These are phyloP conservation scores for Ariolimax columbianus DNA, from an alignment of 2,888 invertebrate genomes.

Conservation along the genomic window DNA sequence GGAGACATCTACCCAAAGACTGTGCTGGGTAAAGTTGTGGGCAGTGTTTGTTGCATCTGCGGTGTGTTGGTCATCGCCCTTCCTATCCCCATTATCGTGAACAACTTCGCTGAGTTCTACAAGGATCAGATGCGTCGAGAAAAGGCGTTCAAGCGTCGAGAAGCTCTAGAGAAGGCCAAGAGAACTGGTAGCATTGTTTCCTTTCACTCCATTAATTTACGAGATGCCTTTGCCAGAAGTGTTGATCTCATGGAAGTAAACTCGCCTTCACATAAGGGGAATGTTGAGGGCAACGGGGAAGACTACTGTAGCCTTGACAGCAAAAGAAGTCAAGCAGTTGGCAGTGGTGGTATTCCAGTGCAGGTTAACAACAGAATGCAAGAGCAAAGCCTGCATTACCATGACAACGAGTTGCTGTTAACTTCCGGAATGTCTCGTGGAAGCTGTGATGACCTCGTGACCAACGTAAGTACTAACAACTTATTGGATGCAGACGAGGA, in stretches of 20 bases:
- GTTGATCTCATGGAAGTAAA: slow-evolving; percentile 88
- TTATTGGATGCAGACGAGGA: slow-evolving; percentile 75
- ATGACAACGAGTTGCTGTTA: slow-evolving; percentile 54
- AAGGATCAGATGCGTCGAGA: slow-evolving; percentile 99
- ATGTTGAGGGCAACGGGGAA: slow-evolving; percentile 8
- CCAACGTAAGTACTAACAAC: slow-evolving; percentile 73
- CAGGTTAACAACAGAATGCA: slow-evolving; percentile 31
- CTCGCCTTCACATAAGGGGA: slow-evolving; percentile 61
- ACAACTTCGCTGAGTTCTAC: slow-evolving; percentile 99
- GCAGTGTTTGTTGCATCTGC: slow-evolving; percentile 99
- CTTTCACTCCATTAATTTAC: slow-evolving; percentile 97
- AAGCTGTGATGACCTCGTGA: slow-evolving; percentile 63
- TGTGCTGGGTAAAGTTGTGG: slow-evolving; percentile 98
- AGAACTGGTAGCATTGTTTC: slow-evolving; percentile 98
- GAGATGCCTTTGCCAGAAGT: slow-evolving; percentile 98
- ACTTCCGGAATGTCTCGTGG: slow-evolving; percentile 58
- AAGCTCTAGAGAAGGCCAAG: slow-evolving; percentile 97
- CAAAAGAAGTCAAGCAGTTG: slow-evolving; percentile 40
- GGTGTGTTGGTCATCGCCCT: slow-evolving; percentile 99
- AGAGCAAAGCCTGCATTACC: slow-evolving; percentile 36
- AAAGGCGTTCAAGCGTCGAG: slow-evolving; percentile 97
- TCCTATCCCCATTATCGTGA: slow-evolving; percentile 99
- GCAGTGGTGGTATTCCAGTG: neutral
- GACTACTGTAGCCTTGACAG: slow-evolving; percentile 49
- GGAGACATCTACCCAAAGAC: slow-evolving; percentile 99